phyloP scores from a whole-genome alignment of 2,888 invertebrate species.

The Hymenopus coronatus region DNA sequence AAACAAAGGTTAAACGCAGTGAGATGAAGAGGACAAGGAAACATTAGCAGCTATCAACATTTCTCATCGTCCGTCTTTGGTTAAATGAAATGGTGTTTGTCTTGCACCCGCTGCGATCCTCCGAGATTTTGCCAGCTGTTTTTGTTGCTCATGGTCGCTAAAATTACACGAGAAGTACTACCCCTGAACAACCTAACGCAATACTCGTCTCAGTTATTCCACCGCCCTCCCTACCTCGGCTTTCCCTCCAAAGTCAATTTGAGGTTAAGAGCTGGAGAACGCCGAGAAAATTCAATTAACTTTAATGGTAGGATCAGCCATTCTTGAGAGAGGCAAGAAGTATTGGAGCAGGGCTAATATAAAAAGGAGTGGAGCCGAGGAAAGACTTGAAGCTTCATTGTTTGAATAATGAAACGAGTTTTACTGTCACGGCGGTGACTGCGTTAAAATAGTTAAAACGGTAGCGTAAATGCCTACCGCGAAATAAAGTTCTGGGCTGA shows the following conservation, averaged over 20 bases:
- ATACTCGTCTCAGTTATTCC: background rate
- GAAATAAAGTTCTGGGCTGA: background rate
- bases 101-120: background rate
- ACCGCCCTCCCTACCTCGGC: background rate
- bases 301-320: slow-evolving; percentile 50
- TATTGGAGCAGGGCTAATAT: slow-evolving; percentile 28
- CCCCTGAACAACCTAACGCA: background rate
- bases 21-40: too few species aligned
- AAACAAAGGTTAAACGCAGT: too few species aligned
- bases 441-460: background rate
- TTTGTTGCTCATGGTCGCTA: background rate
- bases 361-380: slow-evolving; percentile 20
- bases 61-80: background rate
- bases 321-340: slow-evolving; percentile 25
- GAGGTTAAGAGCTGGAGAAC: slow-evolving; percentile 33
- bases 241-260: slow-evolving; percentile 29
- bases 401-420: slow-evolving; percentile 32
- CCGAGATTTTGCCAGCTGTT: background rate
- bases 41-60: background rate
- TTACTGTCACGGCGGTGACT: slow-evolving; percentile 28
- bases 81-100: background rate
- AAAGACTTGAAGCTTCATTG: slow-evolving; percentile 23
- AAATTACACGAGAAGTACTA: background rate
- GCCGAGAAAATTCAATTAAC: slow-evolving; percentile 55
- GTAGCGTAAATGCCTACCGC: background rate